Evolutionary conservation across 1,140 invertebrate genomes (phyloP).

Genomic region (Drosophila paulistorum): DNA sequence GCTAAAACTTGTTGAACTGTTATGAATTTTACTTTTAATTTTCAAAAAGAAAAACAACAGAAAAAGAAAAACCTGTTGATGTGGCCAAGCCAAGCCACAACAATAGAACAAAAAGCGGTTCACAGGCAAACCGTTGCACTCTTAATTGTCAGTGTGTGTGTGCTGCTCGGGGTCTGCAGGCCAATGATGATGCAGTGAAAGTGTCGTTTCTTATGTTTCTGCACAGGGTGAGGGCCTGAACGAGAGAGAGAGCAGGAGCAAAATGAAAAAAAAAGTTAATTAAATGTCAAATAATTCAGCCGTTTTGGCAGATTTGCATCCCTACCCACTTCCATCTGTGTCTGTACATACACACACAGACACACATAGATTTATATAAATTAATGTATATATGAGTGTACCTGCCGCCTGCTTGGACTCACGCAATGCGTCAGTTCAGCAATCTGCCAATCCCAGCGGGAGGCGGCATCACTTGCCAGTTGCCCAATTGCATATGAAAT

Average conservation of each 20-base stretch:
- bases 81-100: conserved; percentile 33
- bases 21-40: conserved; percentile 70
- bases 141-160: conserved; percentile 11
- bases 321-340: conserved; percentile 38
- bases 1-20: conserved; percentile 61
- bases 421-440: conserved; percentile 60
- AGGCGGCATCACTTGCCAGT: conserved; percentile 1
- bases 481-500: conserved; percentile 59
- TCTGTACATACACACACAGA: not conserved
- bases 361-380: not conserved
- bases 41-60: conserved; percentile 28
- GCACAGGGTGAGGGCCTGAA: conserved; percentile 21
- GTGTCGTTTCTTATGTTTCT: conserved; percentile 75
- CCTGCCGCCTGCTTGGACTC: conserved; percentile 17
- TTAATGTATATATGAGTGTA: not conserved
- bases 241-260: not conserved
- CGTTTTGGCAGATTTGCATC: conserved; percentile 53
- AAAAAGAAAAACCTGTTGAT: conserved; percentile 60
- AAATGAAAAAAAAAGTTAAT: conserved; percentile 57
- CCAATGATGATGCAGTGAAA: conserved; percentile 63
- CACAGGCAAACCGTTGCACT: conserved; percentile 47
- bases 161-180: conserved; percentile 26
- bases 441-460: conserved; percentile 16
- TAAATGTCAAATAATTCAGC: conserved; percentile 80
- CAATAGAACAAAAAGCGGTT: conserved; percentile 70